Base-by-base conservation (phyloP, 2,888 invertebrate species). In the Gnatocerus cornutus region DNA sequence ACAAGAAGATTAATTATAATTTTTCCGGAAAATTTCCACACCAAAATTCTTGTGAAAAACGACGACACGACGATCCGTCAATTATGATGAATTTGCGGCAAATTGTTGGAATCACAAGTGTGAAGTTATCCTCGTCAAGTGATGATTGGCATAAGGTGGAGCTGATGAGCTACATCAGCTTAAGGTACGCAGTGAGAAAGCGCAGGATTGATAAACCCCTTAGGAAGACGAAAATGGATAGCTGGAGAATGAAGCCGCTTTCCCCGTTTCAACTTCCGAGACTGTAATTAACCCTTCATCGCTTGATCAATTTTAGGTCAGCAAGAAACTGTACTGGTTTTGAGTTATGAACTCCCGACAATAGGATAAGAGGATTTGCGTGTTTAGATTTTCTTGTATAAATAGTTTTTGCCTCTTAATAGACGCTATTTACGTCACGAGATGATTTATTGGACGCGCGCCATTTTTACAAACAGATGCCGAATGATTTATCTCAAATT, bases 211-310 rank as follows among this genome's bases (percentile, higher is more conserved):
- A 65, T 65, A 55, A 55, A 65, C 33, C 55, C 56, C 48, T 65
- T 45, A 55, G 37, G 43, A 63, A 30, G 65, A 65, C 46, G 56
- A 65, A 33, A 65, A 65, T 21, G 55, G 65, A 53, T 62, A 33
- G 50, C 10, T n/a, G 30, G 63, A 46, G 52, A 63, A 63, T 63
- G 52, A 53, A 56, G 45, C 52, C 10, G 59, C 62, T 29, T 52
- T 52, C 46, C 43, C 65, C 45, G 46, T 50, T 55, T 59, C 68
- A 48, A 56, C 41, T 33, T 63, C 48, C 56, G 68, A 30, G 33
- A 65, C 30, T 65, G 63, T 68, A 71, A 71, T 71, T 68, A 70
- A 70, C 62, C 70, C 63, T 70, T 63, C 71, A 71, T 56, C 62
- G 62, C 66, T 67, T 61, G 66, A 70, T 70, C 65, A 70, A 70